Percentiles rank a stretch among this genome's conserved stretches.
phyloP scores from a whole-genome alignment of 1,140 invertebrate genomes.

The Brachystomella parvula region DNA sequence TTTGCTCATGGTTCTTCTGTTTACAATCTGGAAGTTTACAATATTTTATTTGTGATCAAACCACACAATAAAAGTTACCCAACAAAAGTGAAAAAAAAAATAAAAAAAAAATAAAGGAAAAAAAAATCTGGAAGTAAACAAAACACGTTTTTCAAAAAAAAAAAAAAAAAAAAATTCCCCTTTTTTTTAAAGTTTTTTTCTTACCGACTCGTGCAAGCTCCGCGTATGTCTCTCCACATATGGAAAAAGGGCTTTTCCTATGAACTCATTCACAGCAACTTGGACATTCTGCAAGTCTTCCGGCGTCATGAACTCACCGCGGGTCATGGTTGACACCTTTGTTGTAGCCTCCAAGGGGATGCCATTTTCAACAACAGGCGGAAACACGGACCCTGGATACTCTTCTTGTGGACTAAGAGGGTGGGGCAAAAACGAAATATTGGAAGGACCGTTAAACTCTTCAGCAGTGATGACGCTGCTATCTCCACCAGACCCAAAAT shows the following conservation, averaged over 20 bases:
- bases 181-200: too few species aligned
- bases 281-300: constrained; percentile 77
- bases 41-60: too few species aligned
- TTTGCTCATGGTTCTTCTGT: constrained; percentile 83
- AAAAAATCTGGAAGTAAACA: too few species aligned
- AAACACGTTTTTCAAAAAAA: constrained; percentile 9
- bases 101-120: constrained; percentile 17
- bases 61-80: too few species aligned
- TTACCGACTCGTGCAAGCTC: constrained; percentile 70
- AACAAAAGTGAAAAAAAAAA: too few species aligned
- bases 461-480: constrained; percentile 25
- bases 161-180: not conserved
- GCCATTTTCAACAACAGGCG: constrained; percentile 15
- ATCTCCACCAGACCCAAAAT: constrained; percentile 48
- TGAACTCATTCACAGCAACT: constrained; percentile 79
- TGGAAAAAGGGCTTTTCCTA: constrained; percentile 73
- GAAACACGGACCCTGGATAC: constrained; percentile 9
- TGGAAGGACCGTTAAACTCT: not conserved
- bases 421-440: constrained; percentile 29
- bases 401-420: constrained; percentile 40
- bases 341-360: not conserved
- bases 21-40: constrained; percentile 52
- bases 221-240: constrained; percentile 81
- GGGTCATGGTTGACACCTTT: constrained; percentile 23
- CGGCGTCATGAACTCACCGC: constrained; percentile 64